A percentile compares a stretch with the other conserved stretches of the same genome.
phyloP scores from a whole-genome alignment of 2,113 vertebrate species.

The Butorides virescens region DNA sequence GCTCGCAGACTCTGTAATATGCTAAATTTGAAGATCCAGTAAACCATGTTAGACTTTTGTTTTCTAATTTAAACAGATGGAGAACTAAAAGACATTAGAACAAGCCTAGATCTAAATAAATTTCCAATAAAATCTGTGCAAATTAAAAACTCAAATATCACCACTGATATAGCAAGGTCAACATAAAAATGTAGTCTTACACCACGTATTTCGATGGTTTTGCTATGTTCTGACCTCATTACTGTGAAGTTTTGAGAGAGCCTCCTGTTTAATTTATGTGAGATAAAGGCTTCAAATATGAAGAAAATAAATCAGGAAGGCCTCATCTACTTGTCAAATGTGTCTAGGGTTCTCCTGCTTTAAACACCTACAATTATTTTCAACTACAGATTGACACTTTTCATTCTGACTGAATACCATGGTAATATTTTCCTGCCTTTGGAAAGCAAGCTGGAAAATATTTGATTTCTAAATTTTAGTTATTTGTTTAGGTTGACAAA shows the following conservation, averaged over 20 bases:
- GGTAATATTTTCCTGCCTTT: background rate
- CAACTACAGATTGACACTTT: background rate
- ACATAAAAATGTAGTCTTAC: background rate
- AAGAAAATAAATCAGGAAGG: background rate
- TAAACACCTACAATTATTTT: background rate
- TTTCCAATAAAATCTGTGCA: background rate
- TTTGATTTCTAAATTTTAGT: background rate
- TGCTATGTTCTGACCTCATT: background rate
- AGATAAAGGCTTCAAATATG: background rate
- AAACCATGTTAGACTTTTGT: background rate
- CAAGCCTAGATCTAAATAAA: background rate
- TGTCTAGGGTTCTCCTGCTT: background rate
- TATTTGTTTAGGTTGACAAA: background rate
- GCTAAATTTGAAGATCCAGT: constrained; percentile 67
- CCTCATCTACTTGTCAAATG: background rate
- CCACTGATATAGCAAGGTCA: background rate
- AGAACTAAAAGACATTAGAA: background rate
- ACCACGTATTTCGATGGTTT: background rate
- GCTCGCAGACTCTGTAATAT: constrained; percentile 85
- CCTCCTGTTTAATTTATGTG: background rate
- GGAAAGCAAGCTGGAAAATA: background rate
- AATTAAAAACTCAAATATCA: background rate
- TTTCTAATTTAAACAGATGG: background rate
- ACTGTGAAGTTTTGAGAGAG: background rate
- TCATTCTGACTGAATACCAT: background rate